Evolutionary conservation across 2,113 vertebrate species (phyloP), one percentile per base, ranked within the genome.

Genomic region (Callocephalon fimbriatum): DNA sequence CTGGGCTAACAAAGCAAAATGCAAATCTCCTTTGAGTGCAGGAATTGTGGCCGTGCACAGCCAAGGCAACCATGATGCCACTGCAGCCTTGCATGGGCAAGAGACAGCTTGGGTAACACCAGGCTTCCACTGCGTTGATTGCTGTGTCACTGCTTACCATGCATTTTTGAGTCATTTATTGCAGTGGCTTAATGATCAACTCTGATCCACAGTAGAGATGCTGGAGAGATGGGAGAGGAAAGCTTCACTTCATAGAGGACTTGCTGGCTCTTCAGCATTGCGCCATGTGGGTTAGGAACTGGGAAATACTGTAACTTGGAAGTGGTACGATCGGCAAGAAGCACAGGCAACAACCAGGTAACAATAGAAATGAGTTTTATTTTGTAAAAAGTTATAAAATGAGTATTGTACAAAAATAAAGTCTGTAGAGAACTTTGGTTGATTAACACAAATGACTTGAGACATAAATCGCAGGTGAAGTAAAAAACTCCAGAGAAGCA

Each of bases 321-420:
- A 79, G 48, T 3, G 15, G 54, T 38, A 38, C 45, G 59, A 15
- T 12, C 22, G 32, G 14, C 47, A 92, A 72, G 48, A 80, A 84
- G 37, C 62, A 84, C 22, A 72, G 42, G 56, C 20, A 50, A 85
- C 66, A 84, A 59, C 35, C 68, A 94, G 70, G 56, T 79, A 98
- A 98, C 98, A 95, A 99, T 99, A 99, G 98, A 99, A 99, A 99
- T 98, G 98, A 98, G 97, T 98, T 99, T 99, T 99, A 99, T 99
- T 99, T 99, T 98, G 99, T 99, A 99, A 99, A 98, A 99, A 99
- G 99, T 99, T 99, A 99, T 99, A 99, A 99, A 99, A 99, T 99
- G 99, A 98, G 99, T 99, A 99, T 99, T 99, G 99, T 99, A 99
- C 99, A 99, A 99, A 99, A 99, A 99, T 99, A 99, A 99, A 99